Base-by-base conservation (phyloP, 2,113 vertebrate genomes). In the Hoplias malabaricus region DNA sequence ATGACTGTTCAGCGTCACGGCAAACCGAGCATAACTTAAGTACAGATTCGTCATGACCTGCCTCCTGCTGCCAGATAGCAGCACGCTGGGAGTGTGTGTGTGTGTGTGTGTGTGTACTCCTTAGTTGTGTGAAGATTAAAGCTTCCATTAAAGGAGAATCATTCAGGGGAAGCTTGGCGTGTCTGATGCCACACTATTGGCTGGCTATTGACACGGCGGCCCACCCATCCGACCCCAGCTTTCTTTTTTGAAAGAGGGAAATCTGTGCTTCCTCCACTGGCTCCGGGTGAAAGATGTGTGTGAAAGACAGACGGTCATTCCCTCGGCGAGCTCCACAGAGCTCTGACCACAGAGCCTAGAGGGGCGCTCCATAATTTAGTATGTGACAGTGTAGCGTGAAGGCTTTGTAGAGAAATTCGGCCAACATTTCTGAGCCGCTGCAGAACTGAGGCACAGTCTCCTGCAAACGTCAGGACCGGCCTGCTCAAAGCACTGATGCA, bases 41-140 rank as follows among this genome's bases (percentile, higher is more conserved):
- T 53, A 31, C 7, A 33, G 73, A 78, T 80, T 74, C 29, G 68
- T 73, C 78, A 73, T 62, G 65, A 59, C 36, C 69, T 68, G 36
- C 68, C 70, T 38, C 61, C 59, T 66, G 27, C 40, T 53, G 69
- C 43, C 74, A 80, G 56, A 73, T 34, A 78, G 57, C 21, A 68
- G 31, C 31, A 75, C 69, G 61, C 50, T 70, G 73, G 50, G 40
- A 76, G 33, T 56, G 65, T 69, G 48, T 36, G 69, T 48, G 67
- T 40, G 65, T 34, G 75, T 42, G 36, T 76, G 67, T 54, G 62
- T 23, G n/a, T 21, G 9, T 13, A 48, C n/a, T 40, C 12, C 43
- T 66, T 78, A 27, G 57, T 12, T 4, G 38, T 43, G 29, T 54
- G 62, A 79, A 34, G 59, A 82, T 77, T 70, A 46, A 48, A 67